Base-by-base conservation (phyloP, 2,888 invertebrate genomes). In the Synergus japonicus region DNA sequence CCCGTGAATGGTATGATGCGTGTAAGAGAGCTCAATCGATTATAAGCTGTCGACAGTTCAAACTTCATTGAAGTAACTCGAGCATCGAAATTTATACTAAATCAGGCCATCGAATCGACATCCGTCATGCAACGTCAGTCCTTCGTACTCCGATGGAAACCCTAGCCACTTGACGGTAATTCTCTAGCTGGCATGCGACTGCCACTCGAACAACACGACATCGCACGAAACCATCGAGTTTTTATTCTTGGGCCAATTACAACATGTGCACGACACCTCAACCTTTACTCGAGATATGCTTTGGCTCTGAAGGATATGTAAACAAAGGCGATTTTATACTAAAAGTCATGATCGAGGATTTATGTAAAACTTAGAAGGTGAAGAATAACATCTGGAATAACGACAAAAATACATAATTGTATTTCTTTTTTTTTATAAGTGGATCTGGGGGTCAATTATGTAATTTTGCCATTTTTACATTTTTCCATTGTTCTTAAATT, bases 91-190 rank as follows among this genome's bases (percentile, higher is more conserved):
- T 87, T 87, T 81, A 64, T 73, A 86, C 86, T 87, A 89, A 91
- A 91, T 91, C 89, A 87, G 88, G 88, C 87, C 89, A 91, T 91
- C 86, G 88, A 89, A 91, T 90, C 90, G 90, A 85, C 88, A 89
- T 90, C 86, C 88, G 90, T 91, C 89, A 90, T 89, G 89, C 86
- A 87, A 86, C 85, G 87, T 87, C 81, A 82, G 81, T 83, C 83
- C 80, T 79, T 85, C 86, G 83, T 87, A 85, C 83, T 84, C 77
- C 81, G 82, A 77, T 86, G 67, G 89, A 87, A 88, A 89, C 86
- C 84, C 86, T 86, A 87, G 86, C 90, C 88, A 87, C 89, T 90
- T 87, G 88, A 88, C 87, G 85, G 84, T 90, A 90, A 90, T 90
- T 91, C 89, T 86, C 87, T 79, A 86, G 85, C 86, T 85, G 86